Percentiles rank a stretch among this genome's conserved stretches.
Evolutionary conservation across 2,113 vertebrate genomes (phyloP).

Genomic region (Cebus imitator): DNA sequence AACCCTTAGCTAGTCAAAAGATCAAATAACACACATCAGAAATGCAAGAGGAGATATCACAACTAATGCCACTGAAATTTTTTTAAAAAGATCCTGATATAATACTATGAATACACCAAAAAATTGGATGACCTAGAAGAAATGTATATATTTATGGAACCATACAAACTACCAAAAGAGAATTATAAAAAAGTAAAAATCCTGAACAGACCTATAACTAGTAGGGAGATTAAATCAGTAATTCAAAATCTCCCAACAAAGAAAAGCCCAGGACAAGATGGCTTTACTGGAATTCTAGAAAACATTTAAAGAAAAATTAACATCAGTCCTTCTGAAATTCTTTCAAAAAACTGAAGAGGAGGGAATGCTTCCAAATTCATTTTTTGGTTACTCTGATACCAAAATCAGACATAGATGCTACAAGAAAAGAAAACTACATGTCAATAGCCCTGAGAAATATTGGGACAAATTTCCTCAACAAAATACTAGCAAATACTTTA

Average conservation of each 20-base stretch:
- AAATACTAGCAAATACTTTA: not conserved
- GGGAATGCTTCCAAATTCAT: not conserved
- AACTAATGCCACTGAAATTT: not conserved
- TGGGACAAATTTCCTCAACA: not conserved
- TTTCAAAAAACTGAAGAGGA: not conserved
- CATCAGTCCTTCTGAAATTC: not conserved
- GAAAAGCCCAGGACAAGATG: not conserved
- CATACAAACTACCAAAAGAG: not conserved
- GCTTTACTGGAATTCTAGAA: not conserved
- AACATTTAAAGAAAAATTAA: not conserved
- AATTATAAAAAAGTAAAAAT: not conserved
- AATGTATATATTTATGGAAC: not conserved
- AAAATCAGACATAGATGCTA: not conserved
- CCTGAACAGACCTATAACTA: not conserved
- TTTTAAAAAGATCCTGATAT: not conserved
- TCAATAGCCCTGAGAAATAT: not conserved
- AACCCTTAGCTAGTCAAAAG: not conserved
- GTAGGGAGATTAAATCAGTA: not conserved
- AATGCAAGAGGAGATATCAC: not conserved
- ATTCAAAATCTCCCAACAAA: not conserved
- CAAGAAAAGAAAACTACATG: not conserved
- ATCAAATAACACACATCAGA: not conserved
- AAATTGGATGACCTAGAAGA: not conserved
- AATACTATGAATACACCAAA: not conserved
- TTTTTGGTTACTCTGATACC: not conserved